Conservation (phyloP, 2,888 invertebrate species). For the Seladonia tumulorum region DNA sequence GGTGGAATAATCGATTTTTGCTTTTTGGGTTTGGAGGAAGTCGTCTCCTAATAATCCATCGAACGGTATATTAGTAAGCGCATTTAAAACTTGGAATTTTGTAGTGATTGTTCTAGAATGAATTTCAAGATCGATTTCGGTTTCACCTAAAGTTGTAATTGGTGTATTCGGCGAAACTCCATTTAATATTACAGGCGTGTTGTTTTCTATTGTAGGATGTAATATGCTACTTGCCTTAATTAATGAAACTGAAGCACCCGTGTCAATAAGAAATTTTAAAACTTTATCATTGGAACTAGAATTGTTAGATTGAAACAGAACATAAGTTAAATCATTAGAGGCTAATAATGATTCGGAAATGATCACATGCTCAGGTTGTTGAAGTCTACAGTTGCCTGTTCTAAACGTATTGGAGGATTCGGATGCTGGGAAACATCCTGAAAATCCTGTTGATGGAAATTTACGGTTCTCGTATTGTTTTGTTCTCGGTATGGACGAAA, state of each 20-base stretch:
- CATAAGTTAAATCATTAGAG: background rate
- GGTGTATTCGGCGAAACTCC: constrained; percentile 14
- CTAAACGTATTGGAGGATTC: background rate
- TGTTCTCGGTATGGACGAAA: background rate
- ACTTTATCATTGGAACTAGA: background rate
- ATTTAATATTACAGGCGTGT: background rate
- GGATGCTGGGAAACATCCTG: background rate
- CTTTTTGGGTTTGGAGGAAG: background rate
- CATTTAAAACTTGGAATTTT: constrained; percentile 18
- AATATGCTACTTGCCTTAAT: background rate
- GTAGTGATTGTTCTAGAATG: background rate
- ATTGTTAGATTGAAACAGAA: constrained; percentile 3
- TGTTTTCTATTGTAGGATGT: background rate
- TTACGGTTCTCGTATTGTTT: background rate
- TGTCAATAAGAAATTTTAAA: constrained; percentile 12
- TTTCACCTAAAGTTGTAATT: background rate
- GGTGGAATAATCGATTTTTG: constrained; percentile 3
- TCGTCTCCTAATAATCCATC: constrained; percentile 22
- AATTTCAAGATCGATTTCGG: constrained; percentile 1
- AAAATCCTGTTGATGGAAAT: constrained; percentile 6
- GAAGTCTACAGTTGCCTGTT: background rate
- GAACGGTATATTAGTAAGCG: constrained; percentile 21
- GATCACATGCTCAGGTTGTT: background rate
- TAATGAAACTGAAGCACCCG: too few relatives aligned
- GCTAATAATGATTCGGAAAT: background rate